Percentiles rank a stretch among this genome's conserved stretches.
phyloP scores from a whole-genome alignment of 2,888 invertebrate genomes.

The Rutpela maculata region DNA sequence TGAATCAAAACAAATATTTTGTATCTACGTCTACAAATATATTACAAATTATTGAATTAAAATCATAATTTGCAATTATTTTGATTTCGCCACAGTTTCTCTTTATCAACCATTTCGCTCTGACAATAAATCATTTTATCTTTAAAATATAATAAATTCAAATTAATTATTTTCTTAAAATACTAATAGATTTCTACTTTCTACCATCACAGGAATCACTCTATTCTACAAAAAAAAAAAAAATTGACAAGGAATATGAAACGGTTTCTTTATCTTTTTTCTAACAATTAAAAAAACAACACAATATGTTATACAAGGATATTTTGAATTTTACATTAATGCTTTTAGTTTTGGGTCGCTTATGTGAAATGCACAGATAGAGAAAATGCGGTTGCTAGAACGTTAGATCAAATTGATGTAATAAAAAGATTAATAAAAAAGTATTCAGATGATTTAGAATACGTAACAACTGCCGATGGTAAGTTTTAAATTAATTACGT shows the following conservation, averaged over 20 bases:
- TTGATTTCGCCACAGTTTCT: too few relatives aligned
- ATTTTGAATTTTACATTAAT: neutral
- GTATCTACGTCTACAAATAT: slow-evolving; percentile 33
- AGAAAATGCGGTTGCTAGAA: slow-evolving; percentile 76
- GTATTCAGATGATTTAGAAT: slow-evolving; percentile 71
- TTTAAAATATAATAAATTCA: too few relatives aligned
- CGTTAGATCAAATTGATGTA: slow-evolving; percentile 79
- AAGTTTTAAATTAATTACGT: slow-evolving; percentile 46
- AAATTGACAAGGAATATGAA: too few relatives aligned
- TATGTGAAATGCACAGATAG: slow-evolving; percentile 74
- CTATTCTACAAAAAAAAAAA: too few relatives aligned
- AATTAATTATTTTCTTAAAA: too few relatives aligned
- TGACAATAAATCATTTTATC: too few relatives aligned
- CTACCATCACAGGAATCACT: too few relatives aligned
- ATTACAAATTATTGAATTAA: neutral
- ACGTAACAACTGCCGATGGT: slow-evolving; percentile 71
- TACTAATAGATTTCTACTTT: too few relatives aligned
- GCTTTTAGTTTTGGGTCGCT: slow-evolving; percentile 57
- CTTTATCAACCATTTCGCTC: too few relatives aligned
- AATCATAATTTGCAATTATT: too few relatives aligned
- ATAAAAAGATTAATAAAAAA: slow-evolving; percentile 74
- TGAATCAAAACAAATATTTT: neutral
- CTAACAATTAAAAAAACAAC: neutral
- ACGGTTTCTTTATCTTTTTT: too few relatives aligned
- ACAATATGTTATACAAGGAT: neutral